Percentiles rank a stretch among this genome's conserved stretches.
phyloP scores from a whole-genome alignment of 2,113 vertebrate species.

The Hystrix brachyura region DNA sequence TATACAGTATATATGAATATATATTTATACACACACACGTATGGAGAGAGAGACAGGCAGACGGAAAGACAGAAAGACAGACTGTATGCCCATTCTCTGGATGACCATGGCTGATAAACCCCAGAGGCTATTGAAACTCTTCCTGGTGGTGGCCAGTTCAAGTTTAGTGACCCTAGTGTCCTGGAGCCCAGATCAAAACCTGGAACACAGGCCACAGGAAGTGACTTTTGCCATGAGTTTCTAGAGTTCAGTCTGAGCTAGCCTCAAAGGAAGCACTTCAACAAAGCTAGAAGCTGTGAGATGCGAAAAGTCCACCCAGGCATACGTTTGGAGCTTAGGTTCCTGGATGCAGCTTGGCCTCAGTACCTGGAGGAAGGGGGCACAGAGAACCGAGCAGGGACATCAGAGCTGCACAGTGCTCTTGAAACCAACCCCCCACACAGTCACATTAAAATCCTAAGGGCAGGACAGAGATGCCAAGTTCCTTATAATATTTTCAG shows the following conservation, averaged over 20 bases:
- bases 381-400: too few species aligned
- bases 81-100: neutral
- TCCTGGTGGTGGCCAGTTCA: neutral
- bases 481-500: neutral
- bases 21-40: neutral
- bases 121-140: neutral
- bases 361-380: neutral
- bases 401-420: too few species aligned
- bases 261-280: neutral
- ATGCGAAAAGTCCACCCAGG: neutral
- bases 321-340: neutral
- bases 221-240: fast-evolving
- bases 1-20: neutral
- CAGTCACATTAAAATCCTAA: neutral
- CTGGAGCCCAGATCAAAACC: neutral
- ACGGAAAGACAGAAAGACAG: neutral
- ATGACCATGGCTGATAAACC: neutral
- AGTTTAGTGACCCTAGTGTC: neutral
- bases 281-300: neutral
- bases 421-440: neutral
- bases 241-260: too few species aligned
- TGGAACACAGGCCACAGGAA: neutral
- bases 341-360: neutral
- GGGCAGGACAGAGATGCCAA: neutral
- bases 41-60: neutral